Percentiles rank a stretch among this genome's conserved stretches.
Conservation (phyloP, 2,113 vertebrate genomes). For the Sialia sialis region DNA sequence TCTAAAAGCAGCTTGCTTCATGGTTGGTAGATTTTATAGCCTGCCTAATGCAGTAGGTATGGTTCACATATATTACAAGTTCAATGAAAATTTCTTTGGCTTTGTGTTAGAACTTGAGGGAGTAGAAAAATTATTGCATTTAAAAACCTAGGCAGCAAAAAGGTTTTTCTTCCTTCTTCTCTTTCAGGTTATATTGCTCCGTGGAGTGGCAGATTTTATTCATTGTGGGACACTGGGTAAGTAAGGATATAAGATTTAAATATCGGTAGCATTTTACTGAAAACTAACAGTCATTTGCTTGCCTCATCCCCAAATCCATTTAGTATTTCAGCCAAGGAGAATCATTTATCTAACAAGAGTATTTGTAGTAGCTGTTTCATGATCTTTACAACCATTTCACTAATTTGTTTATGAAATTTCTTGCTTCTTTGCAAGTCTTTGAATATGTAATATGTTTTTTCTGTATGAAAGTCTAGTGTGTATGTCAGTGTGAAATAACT, state of each 20-base stretch:
- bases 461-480: background rate
- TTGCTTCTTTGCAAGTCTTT: background rate
- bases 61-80: background rate
- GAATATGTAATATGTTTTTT: background rate
- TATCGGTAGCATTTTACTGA: background rate
- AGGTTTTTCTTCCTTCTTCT: background rate
- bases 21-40: background rate
- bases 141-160: background rate
- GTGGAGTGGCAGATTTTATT: conserved; percentile 98
- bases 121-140: background rate
- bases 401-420: background rate
- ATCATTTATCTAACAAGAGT: background rate
- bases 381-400: background rate
- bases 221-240: conserved; percentile 98
- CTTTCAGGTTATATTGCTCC: conserved; percentile 94
- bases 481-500: background rate
- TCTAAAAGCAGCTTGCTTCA: background rate
- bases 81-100: background rate
- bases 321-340: background rate
- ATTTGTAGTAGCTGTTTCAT: background rate
- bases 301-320: background rate
- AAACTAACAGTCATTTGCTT: background rate
- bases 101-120: background rate
- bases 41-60: background rate
- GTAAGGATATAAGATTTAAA: conserved; percentile 33